Evolutionary conservation across 2,888 invertebrate genomes (phyloP).

Genomic region (Cenopis cana): DNA sequence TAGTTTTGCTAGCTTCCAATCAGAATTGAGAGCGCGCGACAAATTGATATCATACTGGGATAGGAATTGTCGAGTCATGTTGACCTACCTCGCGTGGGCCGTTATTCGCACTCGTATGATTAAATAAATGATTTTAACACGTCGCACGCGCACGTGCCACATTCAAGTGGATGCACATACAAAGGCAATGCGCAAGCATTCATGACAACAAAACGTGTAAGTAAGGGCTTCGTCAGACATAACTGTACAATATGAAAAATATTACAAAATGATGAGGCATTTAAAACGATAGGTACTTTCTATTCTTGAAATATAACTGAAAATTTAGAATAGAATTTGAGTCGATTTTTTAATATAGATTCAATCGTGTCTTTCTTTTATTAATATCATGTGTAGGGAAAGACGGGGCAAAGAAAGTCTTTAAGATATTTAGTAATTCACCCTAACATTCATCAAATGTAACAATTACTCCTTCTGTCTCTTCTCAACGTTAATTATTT

Average conservation of each 20-base stretch:
- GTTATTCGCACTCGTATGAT: conserved; percentile 55
- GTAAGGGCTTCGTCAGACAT: conserved; percentile 16
- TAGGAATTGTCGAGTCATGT: neutral
- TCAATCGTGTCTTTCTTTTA: too few relatives aligned
- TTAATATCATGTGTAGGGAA: too few relatives aligned
- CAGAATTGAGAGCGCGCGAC: neutral
- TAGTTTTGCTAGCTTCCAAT: too few relatives aligned
- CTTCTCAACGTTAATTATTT: too few relatives aligned
- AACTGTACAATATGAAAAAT: conserved; percentile 11
- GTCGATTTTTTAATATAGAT: too few relatives aligned
- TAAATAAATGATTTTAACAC: conserved; percentile 55
- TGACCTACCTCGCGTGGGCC: conserved; percentile 47
- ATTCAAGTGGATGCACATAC: conserved; percentile 35
- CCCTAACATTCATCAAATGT: too few relatives aligned
- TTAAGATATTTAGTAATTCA: too few relatives aligned
- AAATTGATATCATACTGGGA: neutral
- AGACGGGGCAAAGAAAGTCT: too few relatives aligned
- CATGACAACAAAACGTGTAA: conserved; percentile 12
- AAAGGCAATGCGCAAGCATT: conserved; percentile 29
- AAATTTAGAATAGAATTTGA: too few relatives aligned
- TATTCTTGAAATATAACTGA: too few relatives aligned
- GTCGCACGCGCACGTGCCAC: conserved; percentile 43
- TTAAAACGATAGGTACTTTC: too few relatives aligned
- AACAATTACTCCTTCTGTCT: too few relatives aligned
- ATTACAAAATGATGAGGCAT: neutral